Conservation (phyloP, 2,888 invertebrate species). For the Lasiommata megera region DNA sequence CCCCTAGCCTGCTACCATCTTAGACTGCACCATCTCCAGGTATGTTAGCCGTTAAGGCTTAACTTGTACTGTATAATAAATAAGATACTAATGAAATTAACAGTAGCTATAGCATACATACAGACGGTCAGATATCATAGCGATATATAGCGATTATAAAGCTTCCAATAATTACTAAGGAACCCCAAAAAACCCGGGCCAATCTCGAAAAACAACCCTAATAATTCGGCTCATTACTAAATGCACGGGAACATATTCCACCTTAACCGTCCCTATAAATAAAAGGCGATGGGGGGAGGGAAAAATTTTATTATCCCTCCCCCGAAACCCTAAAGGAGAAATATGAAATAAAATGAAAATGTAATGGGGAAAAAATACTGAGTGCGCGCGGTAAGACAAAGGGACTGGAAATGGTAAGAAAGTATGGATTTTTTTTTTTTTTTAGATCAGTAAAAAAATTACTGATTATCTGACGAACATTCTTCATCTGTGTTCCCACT, state of each 20-base stretch:
- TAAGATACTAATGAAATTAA: no score
- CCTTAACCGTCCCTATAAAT: slow-evolving; percentile 75
- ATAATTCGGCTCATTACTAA: slow-evolving; percentile 79
- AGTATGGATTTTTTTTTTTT: slow-evolving; percentile 44
- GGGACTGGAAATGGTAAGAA: slow-evolving; percentile 51
- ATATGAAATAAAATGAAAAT: slow-evolving; percentile 82
- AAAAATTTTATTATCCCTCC: slow-evolving; percentile 77
- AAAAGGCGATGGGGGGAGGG: slow-evolving; percentile 69
- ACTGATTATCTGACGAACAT: no score
- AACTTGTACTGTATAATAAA: no score
- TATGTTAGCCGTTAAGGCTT: no score
- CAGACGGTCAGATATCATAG: no score
- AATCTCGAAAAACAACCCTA: slow-evolving; percentile 71
- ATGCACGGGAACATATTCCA: slow-evolving; percentile 76
- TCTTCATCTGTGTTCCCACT: no score
- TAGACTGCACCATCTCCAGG: no score
- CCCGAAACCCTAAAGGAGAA: slow-evolving; percentile 64
- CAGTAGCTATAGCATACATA: no score
- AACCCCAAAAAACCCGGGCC: slow-evolving; percentile 45
- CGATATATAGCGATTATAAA: neutral
- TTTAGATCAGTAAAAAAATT: no score
- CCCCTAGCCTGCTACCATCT: no score
- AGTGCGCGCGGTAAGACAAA: slow-evolving; percentile 72
- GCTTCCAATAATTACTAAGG: neutral
- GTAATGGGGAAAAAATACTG: slow-evolving; percentile 81